Base-by-base conservation (phyloP, 2,888 invertebrate species). In the Baronia brevicornis region DNA sequence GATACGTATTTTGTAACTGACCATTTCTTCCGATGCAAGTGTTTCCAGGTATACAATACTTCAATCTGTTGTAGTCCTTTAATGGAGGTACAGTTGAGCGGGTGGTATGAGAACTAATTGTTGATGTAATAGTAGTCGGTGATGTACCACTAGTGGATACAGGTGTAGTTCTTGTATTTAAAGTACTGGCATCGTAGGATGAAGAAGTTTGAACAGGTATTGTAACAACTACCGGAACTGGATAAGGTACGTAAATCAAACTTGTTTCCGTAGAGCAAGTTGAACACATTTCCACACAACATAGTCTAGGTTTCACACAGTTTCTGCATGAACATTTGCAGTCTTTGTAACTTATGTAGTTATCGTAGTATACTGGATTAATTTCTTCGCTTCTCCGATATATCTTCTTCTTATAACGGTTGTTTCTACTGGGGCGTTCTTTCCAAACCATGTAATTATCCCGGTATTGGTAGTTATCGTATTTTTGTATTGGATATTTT, bases 231-330 rank as follows among this genome's bases (percentile, higher is more conserved):
- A 36, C 3, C 8, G 36, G 36, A 4, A 36, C 17, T n/a, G 45
- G 45, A 22, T 41, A 46, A 5, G 45, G 45, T 5, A 46, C 36
- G 10, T 39, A 41, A 10, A 43, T 27, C 9, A 46, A 10, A 18
- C 33, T 34, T 0, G 25, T 13, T 3, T 13, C 5, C 4, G 5
- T 13, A 2, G 15, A 18, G 9, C 36, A 36, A 9, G 10, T 13
- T 2, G 7, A 11, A 11, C 44, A 44, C 5, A 28, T 9, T 9
- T 8, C 11, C 4, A 13, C 4, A 12, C 42, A 41, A 20, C 41
- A 42, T 6, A 21, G 28, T 15, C 36, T 34, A 0, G 26, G 36
- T 7, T 34, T 17, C 0, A 19, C 38, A 24, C 44, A 44, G 8
- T 24, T 33, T 5, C 9, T 20, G 18, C 44, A 44, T 1, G 36